Evolutionary conservation across 1,140 invertebrate species (phyloP).

Genomic region (Drosophila bocki): DNA sequence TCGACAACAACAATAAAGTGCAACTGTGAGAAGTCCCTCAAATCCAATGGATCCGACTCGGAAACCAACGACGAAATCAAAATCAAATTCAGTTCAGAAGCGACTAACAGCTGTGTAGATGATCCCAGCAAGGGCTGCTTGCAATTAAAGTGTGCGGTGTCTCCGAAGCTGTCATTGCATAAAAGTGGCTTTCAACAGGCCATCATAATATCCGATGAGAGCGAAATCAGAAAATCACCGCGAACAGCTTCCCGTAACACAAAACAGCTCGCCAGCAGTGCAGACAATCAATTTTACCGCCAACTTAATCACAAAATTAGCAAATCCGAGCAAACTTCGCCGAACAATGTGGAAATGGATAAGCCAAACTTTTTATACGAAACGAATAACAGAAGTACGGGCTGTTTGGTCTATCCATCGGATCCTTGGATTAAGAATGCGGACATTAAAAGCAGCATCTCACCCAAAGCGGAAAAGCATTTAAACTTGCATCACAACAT

Average conservation of each 20-base stretch:
- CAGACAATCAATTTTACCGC: slow-evolving; percentile 59
- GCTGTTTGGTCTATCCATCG: slow-evolving; percentile 73
- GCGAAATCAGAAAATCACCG: slow-evolving; percentile 21
- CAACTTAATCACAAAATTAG: slow-evolving; percentile 56
- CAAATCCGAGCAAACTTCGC: slow-evolving; percentile 83
- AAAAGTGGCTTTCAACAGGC: slow-evolving; percentile 43
- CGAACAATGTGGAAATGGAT: slow-evolving; percentile 71
- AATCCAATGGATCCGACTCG: slow-evolving; percentile 40
- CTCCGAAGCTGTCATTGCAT: slow-evolving; percentile 34
- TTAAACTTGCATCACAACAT: slow-evolving; percentile 22
- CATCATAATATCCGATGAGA: slow-evolving; percentile 52
- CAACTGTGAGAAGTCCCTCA: slow-evolving; percentile 43
- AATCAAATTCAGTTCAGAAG: slow-evolving; percentile 33
- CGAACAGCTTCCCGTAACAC: slow-evolving; percentile 13
- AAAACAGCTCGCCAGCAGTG: slow-evolving; percentile 22
- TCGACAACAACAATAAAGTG: slow-evolving; percentile 32
- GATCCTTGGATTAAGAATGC: slow-evolving; percentile 85
- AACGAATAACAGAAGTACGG: slow-evolving; percentile 71
- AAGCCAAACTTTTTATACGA: slow-evolving; percentile 62
- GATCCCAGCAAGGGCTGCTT: slow-evolving; percentile 14
- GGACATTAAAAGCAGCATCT: slow-evolving; percentile 25
- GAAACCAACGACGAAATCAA: slow-evolving; percentile 33
- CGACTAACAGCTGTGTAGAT: slow-evolving; percentile 18
- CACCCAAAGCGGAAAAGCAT: slow-evolving; percentile 24
- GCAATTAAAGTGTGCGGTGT: slow-evolving; percentile 30